Base-by-base conservation (phyloP, 2,113 vertebrate genomes). In the Dipodomys merriami region DNA sequence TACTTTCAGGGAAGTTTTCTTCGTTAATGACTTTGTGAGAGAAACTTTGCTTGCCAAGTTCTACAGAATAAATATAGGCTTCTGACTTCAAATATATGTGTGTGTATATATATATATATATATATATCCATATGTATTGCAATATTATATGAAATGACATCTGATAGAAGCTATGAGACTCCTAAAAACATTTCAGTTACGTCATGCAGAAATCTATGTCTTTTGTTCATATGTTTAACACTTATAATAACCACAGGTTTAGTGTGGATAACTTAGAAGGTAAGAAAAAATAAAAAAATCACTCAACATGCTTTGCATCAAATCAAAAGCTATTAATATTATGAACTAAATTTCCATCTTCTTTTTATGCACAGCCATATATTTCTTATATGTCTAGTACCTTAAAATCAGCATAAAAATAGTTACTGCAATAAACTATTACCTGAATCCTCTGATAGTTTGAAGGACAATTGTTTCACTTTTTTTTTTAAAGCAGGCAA, bases 391-490 rank as follows among this genome's bases (percentile, higher is more conserved):
- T 65, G 2, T 86, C 30, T 78, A 71, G 77, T 83, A 77, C 39
- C 16, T 76, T 86, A 83, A 91, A 82, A 57, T 68, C 23, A 6
- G 7, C 74, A 82, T 89, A 74, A 87, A 57, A 91, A 86, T 27
- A 96, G 13, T 67, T 39, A 94, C 64, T 86, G 12, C 57, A 83
- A 29, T 77, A 94, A 73, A 57, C n/a, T 49, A 4, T 29, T 20
- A 72, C 8, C 9, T 76, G 4, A 71, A 6, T 30, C 33, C 16
- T 88, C 86, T 57, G 11, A 88, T 53, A 33, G 16, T 44, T 93
- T 96, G 71, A 85, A 95, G 46, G 4, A 49, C 12, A 90, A 65
- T 86, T 84, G 81, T 85, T 94, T 93, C 4, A 33, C 35, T 87
- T 78, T 96, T 91, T 67, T 39, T 39, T 39, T 39, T 85, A 72